These are phyloP conservation scores for Meles meles DNA, from an alignment of 2,113 vertebrate species.

Conservation along the genomic window DNA sequence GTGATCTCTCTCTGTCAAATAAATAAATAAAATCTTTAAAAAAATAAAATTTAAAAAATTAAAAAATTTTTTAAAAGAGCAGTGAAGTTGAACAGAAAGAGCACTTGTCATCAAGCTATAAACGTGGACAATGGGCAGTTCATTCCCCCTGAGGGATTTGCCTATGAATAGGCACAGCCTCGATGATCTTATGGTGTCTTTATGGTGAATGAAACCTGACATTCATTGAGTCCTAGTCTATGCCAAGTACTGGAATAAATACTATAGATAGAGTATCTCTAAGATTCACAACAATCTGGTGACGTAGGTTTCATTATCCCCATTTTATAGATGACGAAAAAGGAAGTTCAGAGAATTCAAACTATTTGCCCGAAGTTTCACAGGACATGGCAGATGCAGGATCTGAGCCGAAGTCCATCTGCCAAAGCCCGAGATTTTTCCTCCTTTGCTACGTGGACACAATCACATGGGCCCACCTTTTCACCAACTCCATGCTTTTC, in stretches of 20 bases:
- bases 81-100: background rate
- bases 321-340: background rate
- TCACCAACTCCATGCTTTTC: background rate
- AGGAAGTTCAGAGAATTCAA: background rate
- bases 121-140: background rate
- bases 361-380: background rate
- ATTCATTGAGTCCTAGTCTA: background rate
- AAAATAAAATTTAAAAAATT: too few relatives aligned
- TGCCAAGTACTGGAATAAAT: background rate
- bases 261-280: background rate
- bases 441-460: background rate
- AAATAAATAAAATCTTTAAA: too few relatives aligned
- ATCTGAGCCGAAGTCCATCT: background rate
- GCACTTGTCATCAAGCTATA: background rate
- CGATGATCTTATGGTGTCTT: background rate
- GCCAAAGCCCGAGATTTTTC: background rate
- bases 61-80: too few relatives aligned
- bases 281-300: background rate
- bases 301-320: background rate
- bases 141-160: background rate
- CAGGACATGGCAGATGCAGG: background rate
- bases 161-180: background rate
- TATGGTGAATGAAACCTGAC: background rate
- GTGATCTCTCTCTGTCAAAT: too few relatives aligned
- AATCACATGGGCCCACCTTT: rapidly evolving